Percentiles rank a stretch among this genome's conserved stretches.
Evolutionary conservation across 2,113 vertebrate genomes (phyloP).

Genomic region (Phocoena phocoena): DNA sequence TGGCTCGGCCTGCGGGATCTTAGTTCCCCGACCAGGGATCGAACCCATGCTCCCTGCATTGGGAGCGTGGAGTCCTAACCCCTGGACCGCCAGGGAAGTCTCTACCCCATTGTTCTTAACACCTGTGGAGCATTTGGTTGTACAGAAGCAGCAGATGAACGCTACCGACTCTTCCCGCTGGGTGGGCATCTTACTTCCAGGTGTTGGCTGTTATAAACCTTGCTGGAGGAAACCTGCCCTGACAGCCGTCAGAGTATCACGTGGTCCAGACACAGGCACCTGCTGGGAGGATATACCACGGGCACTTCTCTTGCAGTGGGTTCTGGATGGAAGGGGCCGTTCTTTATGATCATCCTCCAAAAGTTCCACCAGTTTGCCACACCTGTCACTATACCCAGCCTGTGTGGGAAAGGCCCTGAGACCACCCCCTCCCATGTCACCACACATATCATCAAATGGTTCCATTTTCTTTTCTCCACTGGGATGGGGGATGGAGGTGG

Average conservation of each 20-base stretch:
- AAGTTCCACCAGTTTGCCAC: neutral
- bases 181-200: neutral
- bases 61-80: neutral
- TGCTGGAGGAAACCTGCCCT: neutral
- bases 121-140: accelerated
- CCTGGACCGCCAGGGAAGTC: neutral
- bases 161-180: accelerated
- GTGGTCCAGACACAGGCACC: neutral
- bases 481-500: neutral
- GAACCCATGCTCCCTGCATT: neutral
- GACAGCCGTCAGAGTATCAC: accelerated
- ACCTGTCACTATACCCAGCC: neutral
- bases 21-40: neutral
- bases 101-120: accelerated
- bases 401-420: accelerated
- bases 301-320: neutral
- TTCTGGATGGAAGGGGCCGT: accelerated
- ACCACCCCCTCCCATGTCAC: no score
- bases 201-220: accelerated
- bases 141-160: neutral
- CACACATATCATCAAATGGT: accelerated
- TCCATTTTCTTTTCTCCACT: neutral
- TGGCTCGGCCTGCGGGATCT: neutral
- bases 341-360: neutral
- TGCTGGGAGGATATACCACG: accelerated